These are phyloP conservation scores for Lagocephalus sceleratus DNA, from an alignment of 2,797 vertebrate species.

Conservation along the genomic window DNA sequence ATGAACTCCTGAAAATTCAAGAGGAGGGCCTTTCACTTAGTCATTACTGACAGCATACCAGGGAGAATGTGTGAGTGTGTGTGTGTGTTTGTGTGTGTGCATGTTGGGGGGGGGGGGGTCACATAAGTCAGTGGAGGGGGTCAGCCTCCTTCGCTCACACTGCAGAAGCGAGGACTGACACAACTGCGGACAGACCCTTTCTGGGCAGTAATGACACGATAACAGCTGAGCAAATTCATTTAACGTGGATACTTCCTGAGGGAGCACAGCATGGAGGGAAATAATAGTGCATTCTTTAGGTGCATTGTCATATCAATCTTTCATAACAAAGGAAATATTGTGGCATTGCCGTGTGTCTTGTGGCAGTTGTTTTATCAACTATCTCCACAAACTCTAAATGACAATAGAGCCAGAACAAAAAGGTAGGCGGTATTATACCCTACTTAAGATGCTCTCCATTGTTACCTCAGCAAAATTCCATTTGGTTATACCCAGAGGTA, in stretches of 20 bases:
- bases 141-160: conserved; percentile 18
- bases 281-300: conserved; percentile 46
- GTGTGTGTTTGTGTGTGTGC: too few species aligned
- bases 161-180: conserved; percentile 37
- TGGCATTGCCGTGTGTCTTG: too few species aligned
- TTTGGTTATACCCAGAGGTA: conserved; percentile 8
- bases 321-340: conserved; percentile 19
- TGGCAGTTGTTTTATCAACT: too few species aligned
- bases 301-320: conserved; percentile 32
- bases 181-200: conserved; percentile 9
- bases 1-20: conserved; percentile 44
- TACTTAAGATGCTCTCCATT: conserved; percentile 20
- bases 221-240: conserved; percentile 37
- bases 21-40: conserved; percentile 45
- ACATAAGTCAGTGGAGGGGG: conserved; percentile 42
- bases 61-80: too few species aligned
- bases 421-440: background rate
- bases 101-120: conserved; percentile 5
- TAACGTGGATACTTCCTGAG: conserved; percentile 23
- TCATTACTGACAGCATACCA: conserved; percentile 35
- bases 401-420: background rate
- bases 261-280: conserved; percentile 45
- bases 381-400: conserved; percentile 2
- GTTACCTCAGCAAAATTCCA: conserved; percentile 1
- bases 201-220: background rate